Evolutionary conservation across 2,797 vertebrate species (phyloP), one percentile per base, ranked within the genome.

Genomic region (Ctenopoma multispine): DNA sequence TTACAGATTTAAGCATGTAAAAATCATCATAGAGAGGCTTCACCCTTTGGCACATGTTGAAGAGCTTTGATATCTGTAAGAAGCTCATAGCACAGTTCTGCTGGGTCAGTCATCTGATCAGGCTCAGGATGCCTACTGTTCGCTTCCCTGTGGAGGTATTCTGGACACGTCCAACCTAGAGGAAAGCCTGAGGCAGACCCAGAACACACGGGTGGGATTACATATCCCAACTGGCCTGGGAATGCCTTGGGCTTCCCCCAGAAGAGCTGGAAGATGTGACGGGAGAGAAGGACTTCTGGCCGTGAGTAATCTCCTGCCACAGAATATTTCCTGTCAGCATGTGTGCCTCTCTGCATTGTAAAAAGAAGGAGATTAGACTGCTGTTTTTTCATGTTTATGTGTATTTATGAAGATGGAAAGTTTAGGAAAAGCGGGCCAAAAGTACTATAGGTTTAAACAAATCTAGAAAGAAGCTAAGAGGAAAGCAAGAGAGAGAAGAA

Each of bases 281-380:
- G 14, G 55, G 29, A 61, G 44, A 77, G 53, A 55, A 43, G 31
- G 60, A 53, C 13, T 15, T 54, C 12, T 36, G 49, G 51, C 5
- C 1, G 12, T 41, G 14, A 67, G 17, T 49, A 38, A 20, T 18
- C 20, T 24, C 4, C 61, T 51, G 51, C 56, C 34, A 57, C 31
- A 44, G 18, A 63, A 24, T 27, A 63, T 86, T 88, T 79, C 73
- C 57, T 36, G 44, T 63, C 61, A 79, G 58, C 24, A 3, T 56
- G 44, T 27, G 17, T 36, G 18, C 23, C 13, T 55, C 55, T 14
- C 13, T 64, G 54, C 69, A 54, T 72, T 43, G 34, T 31, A 34
- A 38, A 34, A 7, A 43, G 13, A 20, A 31, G 24, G 24, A 0
- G 0, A 49, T 15, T 18, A 2, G 3, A 58, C 51, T 40, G 71